Evolutionary conservation across 2,113 vertebrate genomes (phyloP), one percentile per base, ranked within the genome.

Genomic region (Lophochroa leadbeateri): DNA sequence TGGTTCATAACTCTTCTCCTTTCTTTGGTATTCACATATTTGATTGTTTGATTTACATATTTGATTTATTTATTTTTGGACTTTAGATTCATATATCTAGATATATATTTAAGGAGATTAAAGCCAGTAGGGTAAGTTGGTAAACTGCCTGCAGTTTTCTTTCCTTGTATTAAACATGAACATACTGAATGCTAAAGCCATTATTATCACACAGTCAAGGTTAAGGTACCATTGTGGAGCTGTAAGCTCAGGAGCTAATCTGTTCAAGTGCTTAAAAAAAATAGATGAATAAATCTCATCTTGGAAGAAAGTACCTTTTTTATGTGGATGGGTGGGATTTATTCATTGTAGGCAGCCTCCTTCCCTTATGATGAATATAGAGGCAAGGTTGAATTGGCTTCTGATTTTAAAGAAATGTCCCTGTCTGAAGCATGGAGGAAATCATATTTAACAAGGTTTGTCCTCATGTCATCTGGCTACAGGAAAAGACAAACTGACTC

Each of bases 221-320:
- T 0, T 74, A 60, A 86, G n/a, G 29, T 47, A 68, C 17, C 33
- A 61, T 47, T 86, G 61, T 71, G 52, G 64, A 92, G 27, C 76
- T 93, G 39, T 88, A 75, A 49, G 2, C 35, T 92, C 29, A 74
- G 55, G 29, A 92, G 47, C 18, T 94, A 63, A 80, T 88, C 58
- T 90, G 88, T 83, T 37, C 79, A 75, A 69, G 61, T 4, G 4
- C 69, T 47, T 92, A 71, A 96, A 92, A 61, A 92, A 97, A 92
- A 82, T 50, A 84, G 27, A 64, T 86, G 0, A 95, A 87, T 94
- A 92, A 91, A 86, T 91, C 35, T 92, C 35, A 85, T 75, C 24
- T 39, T 57, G 27, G 35, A 83, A 82, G 50, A 75, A 81, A 58
- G 43, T 67, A 68, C 28, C 9, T 39, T 77, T 71, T 43, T 88